phyloP scores from a whole-genome alignment of 2,113 vertebrate species.

The Loxodonta africana region DNA sequence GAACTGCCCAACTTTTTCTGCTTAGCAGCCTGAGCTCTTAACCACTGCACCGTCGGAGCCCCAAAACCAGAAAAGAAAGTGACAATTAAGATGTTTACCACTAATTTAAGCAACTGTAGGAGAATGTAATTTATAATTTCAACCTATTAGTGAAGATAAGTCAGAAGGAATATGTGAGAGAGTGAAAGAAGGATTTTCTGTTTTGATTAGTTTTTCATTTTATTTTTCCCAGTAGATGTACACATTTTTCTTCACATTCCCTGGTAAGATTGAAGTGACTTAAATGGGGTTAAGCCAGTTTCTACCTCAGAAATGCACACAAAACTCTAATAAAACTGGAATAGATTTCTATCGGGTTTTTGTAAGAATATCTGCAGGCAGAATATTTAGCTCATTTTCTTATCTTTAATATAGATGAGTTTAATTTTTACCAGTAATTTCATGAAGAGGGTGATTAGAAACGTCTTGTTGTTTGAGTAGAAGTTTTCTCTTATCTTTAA shows the following conservation, averaged over 20 bases:
- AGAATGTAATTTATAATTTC: not conserved
- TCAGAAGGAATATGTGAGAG: not conserved
- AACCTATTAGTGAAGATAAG: not conserved
- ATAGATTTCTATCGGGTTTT: not conserved
- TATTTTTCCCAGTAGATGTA: not conserved
- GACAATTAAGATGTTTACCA: not conserved
- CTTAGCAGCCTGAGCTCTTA: too few species aligned
- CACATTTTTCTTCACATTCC: not conserved
- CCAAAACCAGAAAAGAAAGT: not conserved
- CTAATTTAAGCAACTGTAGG: not conserved
- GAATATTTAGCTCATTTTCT: not conserved
- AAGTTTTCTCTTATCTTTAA: constrained; percentile 8
- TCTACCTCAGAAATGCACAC: not conserved
- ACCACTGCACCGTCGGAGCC: too few species aligned
- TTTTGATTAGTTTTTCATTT: constrained; percentile 9
- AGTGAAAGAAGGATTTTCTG: not conserved
- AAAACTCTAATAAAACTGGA: not conserved
- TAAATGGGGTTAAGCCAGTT: not conserved
- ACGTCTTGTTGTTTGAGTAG: not conserved
- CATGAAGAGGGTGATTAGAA: not conserved
- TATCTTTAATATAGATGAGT: not conserved
- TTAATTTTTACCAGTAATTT: constrained; percentile 25
- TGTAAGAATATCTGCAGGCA: not conserved
- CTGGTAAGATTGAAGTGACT: not conserved
- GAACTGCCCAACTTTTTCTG: too few species aligned